Evolutionary conservation across 2,797 vertebrate genomes (phyloP).

Genomic region (Yasuhikotakia modesta): DNA sequence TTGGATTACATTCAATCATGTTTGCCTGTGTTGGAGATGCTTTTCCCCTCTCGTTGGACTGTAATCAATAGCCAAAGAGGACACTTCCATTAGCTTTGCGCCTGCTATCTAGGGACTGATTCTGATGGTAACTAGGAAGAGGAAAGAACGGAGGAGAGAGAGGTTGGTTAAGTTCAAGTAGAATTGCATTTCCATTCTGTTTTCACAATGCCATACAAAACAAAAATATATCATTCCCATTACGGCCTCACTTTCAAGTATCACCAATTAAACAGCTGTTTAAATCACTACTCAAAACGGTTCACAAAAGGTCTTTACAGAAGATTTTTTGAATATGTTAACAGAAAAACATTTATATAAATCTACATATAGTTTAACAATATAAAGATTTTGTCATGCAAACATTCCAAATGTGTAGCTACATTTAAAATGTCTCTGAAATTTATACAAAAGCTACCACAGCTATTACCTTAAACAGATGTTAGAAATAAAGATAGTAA

Average conservation of each 20-base stretch:
- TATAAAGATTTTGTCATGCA: no score
- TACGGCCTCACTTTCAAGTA: neutral
- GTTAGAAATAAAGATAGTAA: no score
- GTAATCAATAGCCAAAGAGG: constrained; percentile 62
- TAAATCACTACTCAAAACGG: neutral
- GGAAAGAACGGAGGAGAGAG: neutral
- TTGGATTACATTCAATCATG: constrained; percentile 65
- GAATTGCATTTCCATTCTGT: constrained; percentile 22
- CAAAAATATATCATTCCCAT: constrained; percentile 7
- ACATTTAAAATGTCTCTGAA: no score
- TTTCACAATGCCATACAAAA: constrained; percentile 4
- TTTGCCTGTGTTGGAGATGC: constrained; percentile 55
- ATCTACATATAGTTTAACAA: no score
- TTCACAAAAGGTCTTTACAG: neutral
- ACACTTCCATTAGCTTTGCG: constrained; percentile 60
- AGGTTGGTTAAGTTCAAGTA: constrained; percentile 52
- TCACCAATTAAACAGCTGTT: neutral
- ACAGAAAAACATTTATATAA: neutral
- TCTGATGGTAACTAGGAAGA: constrained; percentile 52
- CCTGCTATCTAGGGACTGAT: constrained; percentile 53
- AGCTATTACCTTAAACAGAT: no score
- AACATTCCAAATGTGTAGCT: no score
- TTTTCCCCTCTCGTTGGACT: constrained; percentile 40
- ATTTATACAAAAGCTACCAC: no score
- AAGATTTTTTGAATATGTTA: neutral